Base-by-base conservation (phyloP, 2,113 vertebrate genomes). In the Campylorhamphus procurvoides region DNA sequence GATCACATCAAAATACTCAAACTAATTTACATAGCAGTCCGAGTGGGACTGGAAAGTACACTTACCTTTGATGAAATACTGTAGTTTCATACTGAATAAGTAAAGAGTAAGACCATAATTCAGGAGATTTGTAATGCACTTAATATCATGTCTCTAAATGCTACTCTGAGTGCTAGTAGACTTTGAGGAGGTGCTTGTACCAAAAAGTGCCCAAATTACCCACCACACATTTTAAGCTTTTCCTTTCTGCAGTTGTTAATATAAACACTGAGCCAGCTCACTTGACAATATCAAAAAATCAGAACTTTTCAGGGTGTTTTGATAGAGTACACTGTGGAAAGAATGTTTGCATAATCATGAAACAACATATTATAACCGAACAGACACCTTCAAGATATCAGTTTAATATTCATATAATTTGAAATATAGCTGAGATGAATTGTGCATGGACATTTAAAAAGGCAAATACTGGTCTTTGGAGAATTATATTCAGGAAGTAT, bases 21-120 rank as follows among this genome's bases (percentile, higher is more conserved):
- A 47, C 7, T 18, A 25, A 81, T 94, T 84, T 52, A 91, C 33
- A 18, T 0, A 24, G 37, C 60, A 42, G 25, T 27, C 64, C 27
- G 63, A 39, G 9, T 27, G 35, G 10, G 23, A 47, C 3, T 28
- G 46, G 27, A 55, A 67, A 42, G 35, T 28, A n/a, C 17, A 18
- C 8, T 28, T 52, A 42, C 7, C 19, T 18, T 50, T 0, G 0
- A 28, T 28, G 18, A 72, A 76, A 82, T 66, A 35, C 3, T 9
- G 9, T 31, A 46, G 28, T 40, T 75, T 64, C 31, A 62, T 14
- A 12, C 10, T 44, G 72, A 56, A 14, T 39, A 71, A 69, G 22
- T 29, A 67, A 83, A 37, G 14, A 62, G 5, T 44, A 90, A 58
- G 7, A 56, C 16, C 2, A 1, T 18, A 55, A 75, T 49, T 77